Evolutionary conservation across 2,113 vertebrate species (phyloP).

Genomic region (Gymnogyps californianus): DNA sequence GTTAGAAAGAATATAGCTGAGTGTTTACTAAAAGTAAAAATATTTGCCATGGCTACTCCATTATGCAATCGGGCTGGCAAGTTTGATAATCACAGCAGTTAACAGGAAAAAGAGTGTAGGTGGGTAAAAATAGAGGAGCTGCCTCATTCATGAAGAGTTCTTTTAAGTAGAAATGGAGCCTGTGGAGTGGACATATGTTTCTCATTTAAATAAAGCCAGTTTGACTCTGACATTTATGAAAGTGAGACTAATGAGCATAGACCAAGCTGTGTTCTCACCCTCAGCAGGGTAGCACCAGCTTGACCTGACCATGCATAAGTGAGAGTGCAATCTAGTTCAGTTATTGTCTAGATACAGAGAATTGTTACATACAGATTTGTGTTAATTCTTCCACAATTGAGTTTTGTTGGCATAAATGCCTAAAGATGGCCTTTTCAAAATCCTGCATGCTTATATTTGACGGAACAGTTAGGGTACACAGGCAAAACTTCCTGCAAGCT

Average conservation of each 20-base stretch:
- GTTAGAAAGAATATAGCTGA: not conserved
- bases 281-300: not conserved
- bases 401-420: not conserved
- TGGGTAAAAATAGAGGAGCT: not conserved
- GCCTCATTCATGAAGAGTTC: not conserved
- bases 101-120: not conserved
- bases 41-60: constrained; percentile 4
- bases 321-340: not conserved
- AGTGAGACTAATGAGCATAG: not conserved
- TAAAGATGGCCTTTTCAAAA: not conserved
- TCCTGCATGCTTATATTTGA: not conserved
- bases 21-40: not conserved
- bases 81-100: not conserved
- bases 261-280: not conserved
- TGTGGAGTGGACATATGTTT: constrained; percentile 20
- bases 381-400: not conserved
- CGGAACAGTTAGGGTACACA: not conserved
- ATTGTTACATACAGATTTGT: not conserved
- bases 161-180: not conserved
- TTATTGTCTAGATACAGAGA: not conserved
- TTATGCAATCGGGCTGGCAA: not conserved
- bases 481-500: not conserved
- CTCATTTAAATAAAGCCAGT: not conserved
- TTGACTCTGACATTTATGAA: not conserved
- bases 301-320: not conserved